phyloP scores from a whole-genome alignment of 2,797 vertebrate genomes.

The Cichlasoma orientale region DNA sequence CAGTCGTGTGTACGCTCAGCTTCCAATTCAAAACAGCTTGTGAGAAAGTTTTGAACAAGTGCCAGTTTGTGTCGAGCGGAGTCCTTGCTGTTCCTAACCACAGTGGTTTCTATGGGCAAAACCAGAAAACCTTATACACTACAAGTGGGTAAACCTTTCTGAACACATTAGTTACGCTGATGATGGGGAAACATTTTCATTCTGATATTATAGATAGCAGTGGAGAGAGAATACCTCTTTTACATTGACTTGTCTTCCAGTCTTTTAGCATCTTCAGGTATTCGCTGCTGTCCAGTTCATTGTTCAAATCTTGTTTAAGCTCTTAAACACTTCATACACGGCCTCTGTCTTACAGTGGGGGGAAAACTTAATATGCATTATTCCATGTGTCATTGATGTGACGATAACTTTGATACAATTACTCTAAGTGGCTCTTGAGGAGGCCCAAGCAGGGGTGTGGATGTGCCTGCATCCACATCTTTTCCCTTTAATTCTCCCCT shows the following conservation, averaged over 20 bases:
- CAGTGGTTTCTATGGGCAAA: constrained; percentile 21
- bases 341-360: not conserved
- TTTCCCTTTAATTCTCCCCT: constrained; percentile 43
- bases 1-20: not conserved
- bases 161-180: not conserved
- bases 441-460: constrained; percentile 7
- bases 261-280: not conserved
- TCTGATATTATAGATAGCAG: not conserved
- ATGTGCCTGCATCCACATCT: constrained; percentile 13
- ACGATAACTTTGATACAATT: constrained; percentile 44
- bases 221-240: not conserved
- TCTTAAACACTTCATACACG: constrained; percentile 4
- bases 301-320: not conserved
- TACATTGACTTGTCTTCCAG: not conserved
- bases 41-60: not conserved
- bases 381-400: constrained; percentile 27
- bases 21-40: not conserved
- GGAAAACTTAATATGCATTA: constrained; percentile 17
- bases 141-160: not conserved
- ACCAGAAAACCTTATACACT: not conserved
- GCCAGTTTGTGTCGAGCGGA: not conserved
- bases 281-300: not conserved
- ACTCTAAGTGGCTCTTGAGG: constrained; percentile 37
- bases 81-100: constrained; percentile 1
- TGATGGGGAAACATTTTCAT: not conserved